Base-by-base conservation (phyloP, 2,113 vertebrate species). In the Tichodroma muraria region DNA sequence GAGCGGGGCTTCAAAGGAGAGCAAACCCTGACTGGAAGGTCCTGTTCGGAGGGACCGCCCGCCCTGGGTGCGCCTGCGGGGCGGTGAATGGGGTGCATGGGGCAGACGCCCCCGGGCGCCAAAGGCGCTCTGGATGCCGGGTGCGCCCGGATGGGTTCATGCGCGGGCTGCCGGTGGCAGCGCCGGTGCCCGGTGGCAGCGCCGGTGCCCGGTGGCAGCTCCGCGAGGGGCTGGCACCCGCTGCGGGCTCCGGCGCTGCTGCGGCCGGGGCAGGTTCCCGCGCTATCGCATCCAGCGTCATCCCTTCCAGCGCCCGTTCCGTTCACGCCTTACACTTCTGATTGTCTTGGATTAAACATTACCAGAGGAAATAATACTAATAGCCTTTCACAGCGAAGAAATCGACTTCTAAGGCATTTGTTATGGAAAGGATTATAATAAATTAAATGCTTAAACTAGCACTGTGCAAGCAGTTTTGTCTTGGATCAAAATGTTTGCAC, bases 401-500 rank as follows among this genome's bases (percentile, higher is more conserved):
- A 94, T 88, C 91, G 90, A 87, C 96, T 98, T 98, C 96, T 97
- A 95, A 97, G 94, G 93, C 97, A 87, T 97, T 97, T 97, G 96
- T 97, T 97, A 97, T 95, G 88, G 96, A 95, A 98, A 97, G 96
- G 97, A 98, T 98, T 98, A 98, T 98, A 98, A 98, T 98, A 98
- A 98, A 98, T 98, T 97, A 98, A 98, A 98, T 97, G 97, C 96
- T 97, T 98, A 97, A 97, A 97, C 97, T 96, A 97, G 97, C 96
- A 96, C 97, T 95, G 90, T 96, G 97, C 97, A 98, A 98, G 97
- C 97, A 90, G 95, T 97, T 98, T 98, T 97, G 97, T 97, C 97
- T 98, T 93, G 96, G 97, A 97, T 98, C 96, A 98, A 97, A 98
- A 98, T 97, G 97, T 98, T 98, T 98, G 98, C 96, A 85, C 96